Conservation (phyloP, 2,888 invertebrate genomes). For the Gonocerus acuteangulatus region DNA sequence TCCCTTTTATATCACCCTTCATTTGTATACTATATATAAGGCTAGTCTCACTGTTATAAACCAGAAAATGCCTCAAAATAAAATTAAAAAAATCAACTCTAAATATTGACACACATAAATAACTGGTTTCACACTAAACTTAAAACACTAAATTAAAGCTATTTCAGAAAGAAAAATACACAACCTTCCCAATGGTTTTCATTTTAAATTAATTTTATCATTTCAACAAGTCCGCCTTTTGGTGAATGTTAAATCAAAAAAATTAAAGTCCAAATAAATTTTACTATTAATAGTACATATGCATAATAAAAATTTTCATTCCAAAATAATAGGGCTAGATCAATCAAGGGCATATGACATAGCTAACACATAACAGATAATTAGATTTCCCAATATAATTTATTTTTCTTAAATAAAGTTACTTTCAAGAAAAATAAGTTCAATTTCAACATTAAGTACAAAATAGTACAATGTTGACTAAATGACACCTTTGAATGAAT, state of each 20-base stretch:
- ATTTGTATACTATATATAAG: neutral
- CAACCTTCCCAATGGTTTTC: neutral
- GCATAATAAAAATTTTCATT: slow-evolving; percentile 10
- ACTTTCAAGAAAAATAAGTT: too few relatives aligned
- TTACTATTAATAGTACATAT: slow-evolving; percentile 20
- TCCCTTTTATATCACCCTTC: slow-evolving; percentile 4
- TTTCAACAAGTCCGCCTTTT: neutral
- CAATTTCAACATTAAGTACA: too few relatives aligned
- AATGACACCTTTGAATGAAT: too few relatives aligned
- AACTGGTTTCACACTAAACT: slow-evolving; percentile 14
- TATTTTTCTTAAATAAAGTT: too few relatives aligned
- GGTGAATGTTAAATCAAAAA: neutral
- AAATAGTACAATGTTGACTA: too few relatives aligned
- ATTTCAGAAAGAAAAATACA: slow-evolving; percentile 14
- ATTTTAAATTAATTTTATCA: neutral
- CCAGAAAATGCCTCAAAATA: slow-evolving; percentile 11
- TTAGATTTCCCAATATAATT: too few relatives aligned
- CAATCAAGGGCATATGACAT: too few relatives aligned
- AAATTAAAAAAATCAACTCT: slow-evolving; percentile 5
- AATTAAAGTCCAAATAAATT: slow-evolving; percentile 8
- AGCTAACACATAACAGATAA: too few relatives aligned
- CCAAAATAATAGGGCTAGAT: too few relatives aligned
- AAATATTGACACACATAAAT: slow-evolving; percentile 12
- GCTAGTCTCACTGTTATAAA: slow-evolving; percentile 13
- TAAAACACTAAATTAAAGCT: slow-evolving; percentile 24